A percentile compares a stretch with the other conserved stretches of the same genome.
phyloP scores from a whole-genome alignment of 2,113 vertebrate genomes.

The Tragelaphus scriptus region DNA sequence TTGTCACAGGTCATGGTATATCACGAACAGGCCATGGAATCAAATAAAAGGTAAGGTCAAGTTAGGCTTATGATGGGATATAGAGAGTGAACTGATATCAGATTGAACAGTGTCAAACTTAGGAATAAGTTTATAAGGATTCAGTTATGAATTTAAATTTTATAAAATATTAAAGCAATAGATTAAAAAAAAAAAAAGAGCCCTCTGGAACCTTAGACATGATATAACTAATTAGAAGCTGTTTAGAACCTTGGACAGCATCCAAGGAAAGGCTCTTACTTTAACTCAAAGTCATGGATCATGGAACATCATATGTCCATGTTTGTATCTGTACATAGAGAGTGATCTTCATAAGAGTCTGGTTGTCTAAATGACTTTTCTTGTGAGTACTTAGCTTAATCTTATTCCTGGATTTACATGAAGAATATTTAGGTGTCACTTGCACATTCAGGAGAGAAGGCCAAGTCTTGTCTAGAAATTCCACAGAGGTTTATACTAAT shows the following conservation, averaged over 20 bases:
- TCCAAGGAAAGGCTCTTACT: background rate
- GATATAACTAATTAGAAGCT: background rate
- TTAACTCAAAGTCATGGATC: background rate
- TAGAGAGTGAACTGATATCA: background rate
- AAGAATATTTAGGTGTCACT: background rate
- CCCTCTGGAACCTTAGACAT: background rate
- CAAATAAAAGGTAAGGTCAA: background rate
- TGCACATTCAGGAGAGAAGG: background rate
- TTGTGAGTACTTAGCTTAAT: background rate
- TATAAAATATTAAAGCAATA: background rate
- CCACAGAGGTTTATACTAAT: background rate
- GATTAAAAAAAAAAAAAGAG: background rate
- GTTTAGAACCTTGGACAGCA: background rate
- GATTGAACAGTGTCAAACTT: background rate
- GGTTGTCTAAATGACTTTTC: background rate
- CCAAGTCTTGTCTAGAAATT: background rate
- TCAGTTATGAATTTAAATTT: background rate
- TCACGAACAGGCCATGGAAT: background rate
- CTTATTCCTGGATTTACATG: background rate
- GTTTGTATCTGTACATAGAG: background rate
- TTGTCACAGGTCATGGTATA: background rate
- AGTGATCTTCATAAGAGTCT: background rate
- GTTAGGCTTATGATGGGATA: background rate
- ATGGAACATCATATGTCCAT: background rate
- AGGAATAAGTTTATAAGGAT: background rate